Conservation (phyloP, 2,888 invertebrate genomes). For the Argyra leucocephala region DNA sequence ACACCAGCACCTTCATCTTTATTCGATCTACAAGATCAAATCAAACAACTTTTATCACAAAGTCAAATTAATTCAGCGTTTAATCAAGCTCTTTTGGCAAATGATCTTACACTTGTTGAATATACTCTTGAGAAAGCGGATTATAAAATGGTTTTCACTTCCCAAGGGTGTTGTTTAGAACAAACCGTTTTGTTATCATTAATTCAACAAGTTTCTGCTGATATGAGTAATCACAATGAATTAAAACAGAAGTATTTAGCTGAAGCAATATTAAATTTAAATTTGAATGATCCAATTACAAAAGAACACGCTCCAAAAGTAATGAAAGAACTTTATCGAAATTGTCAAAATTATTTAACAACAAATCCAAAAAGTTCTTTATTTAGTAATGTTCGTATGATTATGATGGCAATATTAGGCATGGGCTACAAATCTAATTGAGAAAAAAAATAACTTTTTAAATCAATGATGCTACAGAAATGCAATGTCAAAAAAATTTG, state of each 20-base stretch:
- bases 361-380: slow-evolving; percentile 58
- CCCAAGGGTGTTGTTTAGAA: slow-evolving; percentile 57
- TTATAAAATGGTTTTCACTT: slow-evolving; percentile 65
- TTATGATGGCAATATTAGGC: slow-evolving; percentile 43
- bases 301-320: slow-evolving; percentile 75
- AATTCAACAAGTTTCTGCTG: slow-evolving; percentile 87
- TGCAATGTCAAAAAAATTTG: not conserved
- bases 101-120: slow-evolving; percentile 78
- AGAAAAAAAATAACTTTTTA: not conserved
- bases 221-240: slow-evolving; percentile 74
- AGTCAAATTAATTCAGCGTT: slow-evolving; percentile 82
- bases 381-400: slow-evolving; percentile 40
- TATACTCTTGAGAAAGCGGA: slow-evolving; percentile 78
- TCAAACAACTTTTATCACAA: slow-evolving; percentile 56
- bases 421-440: slow-evolving; percentile 31
- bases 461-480: not conserved
- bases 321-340: slow-evolving; percentile 63
- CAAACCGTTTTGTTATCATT: slow-evolving; percentile 86
- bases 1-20: slow-evolving; percentile 61
- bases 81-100: slow-evolving; percentile 78
- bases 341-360: slow-evolving; percentile 59
- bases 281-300: slow-evolving; percentile 65
- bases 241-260: slow-evolving; percentile 77
- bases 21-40: slow-evolving; percentile 54
- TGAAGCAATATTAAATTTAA: slow-evolving; percentile 75